Evolutionary conservation across 2,888 invertebrate species (phyloP).

Genomic region (Biston stratarius): DNA sequence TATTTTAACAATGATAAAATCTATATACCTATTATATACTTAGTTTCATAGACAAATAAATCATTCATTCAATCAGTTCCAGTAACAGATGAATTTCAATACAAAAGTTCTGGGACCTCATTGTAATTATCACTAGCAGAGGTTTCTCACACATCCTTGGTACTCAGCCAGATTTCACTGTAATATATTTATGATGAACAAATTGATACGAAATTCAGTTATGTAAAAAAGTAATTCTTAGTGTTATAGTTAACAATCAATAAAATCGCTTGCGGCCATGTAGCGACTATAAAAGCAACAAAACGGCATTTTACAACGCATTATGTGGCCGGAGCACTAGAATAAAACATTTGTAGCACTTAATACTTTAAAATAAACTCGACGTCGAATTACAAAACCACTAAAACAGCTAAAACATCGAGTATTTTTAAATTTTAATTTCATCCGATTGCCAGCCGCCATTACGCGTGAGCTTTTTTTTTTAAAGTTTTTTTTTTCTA

Average conservation of each 20-base stretch:
- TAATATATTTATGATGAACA: not conserved
- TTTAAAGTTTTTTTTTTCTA: constrained; percentile 62
- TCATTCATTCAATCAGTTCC: too few species aligned
- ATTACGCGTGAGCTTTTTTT: constrained; percentile 54
- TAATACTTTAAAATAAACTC: constrained; percentile 31
- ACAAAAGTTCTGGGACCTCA: too few species aligned
- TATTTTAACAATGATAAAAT: too few species aligned
- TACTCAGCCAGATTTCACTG: too few species aligned
- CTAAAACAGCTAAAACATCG: constrained; percentile 39
- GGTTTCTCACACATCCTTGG: too few species aligned
- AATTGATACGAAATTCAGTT: not conserved
- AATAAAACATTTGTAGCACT: constrained; percentile 34
- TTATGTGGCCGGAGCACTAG: constrained; percentile 11
- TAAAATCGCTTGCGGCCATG: constrained; percentile 12
- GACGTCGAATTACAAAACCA: constrained; percentile 24
- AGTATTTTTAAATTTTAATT: constrained; percentile 47
- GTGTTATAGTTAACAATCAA: constrained; percentile 9
- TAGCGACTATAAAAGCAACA: constrained; percentile 21
- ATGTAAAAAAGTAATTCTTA: constrained; percentile 7
- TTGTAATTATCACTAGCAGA: too few species aligned
- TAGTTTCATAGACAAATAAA: too few species aligned
- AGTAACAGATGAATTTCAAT: too few species aligned
- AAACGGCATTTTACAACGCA: constrained; percentile 17
- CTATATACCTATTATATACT: too few species aligned
- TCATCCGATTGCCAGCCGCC: constrained; percentile 49